phyloP scores from a whole-genome alignment of 2,113 vertebrate genomes.

The Pterocles burchelli region DNA sequence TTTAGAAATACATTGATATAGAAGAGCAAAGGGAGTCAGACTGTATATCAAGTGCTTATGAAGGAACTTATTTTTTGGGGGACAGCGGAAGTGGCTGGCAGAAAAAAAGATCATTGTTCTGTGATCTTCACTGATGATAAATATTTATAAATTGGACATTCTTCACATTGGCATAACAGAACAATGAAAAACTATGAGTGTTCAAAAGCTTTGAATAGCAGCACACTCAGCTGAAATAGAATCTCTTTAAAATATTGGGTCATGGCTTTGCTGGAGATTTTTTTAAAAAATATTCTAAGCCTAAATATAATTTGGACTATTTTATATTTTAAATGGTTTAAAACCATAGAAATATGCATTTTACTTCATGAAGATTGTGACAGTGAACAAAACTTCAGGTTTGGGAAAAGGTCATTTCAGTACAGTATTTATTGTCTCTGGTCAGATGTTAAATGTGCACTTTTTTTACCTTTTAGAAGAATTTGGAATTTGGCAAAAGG shows the following conservation, averaged over 20 bases:
- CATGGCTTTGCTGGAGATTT: neutral
- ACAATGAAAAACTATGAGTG: neutral
- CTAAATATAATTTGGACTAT: neutral
- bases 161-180: neutral
- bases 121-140: neutral
- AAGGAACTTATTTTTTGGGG: neutral
- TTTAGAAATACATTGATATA: neutral
- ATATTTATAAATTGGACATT: neutral
- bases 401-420: neutral
- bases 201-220: neutral
- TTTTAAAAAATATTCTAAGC: neutral
- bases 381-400: neutral
- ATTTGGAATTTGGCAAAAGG: neutral
- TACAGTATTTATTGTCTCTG: neutral
- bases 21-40: neutral
- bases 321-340: neutral
- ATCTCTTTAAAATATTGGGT: neutral
- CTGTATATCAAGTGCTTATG: neutral
- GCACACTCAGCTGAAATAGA: neutral
- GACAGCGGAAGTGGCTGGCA: neutral
- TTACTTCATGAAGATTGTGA: neutral
- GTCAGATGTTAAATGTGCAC: neutral
- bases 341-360: neutral
- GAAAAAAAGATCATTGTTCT: neutral
- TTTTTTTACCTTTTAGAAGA: neutral